Evolutionary conservation across 1,140 invertebrate genomes (phyloP), one percentile per base, ranked within the genome.

Genomic region (Brachionus plicatilis): DNA sequence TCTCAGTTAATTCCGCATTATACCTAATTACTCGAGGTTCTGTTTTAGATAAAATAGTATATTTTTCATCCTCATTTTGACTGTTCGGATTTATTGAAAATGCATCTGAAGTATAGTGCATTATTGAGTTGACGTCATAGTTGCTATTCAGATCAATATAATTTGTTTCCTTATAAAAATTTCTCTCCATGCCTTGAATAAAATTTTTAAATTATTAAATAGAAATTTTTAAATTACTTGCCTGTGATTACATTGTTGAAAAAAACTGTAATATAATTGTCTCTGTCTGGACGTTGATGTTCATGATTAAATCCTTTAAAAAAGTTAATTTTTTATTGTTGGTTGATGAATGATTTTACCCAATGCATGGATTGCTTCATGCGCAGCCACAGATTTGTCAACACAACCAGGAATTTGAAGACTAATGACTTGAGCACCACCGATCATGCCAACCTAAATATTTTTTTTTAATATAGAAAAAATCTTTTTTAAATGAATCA

Each of bases 91-190:
- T 53, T 17, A 2, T 17, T 3, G 93, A 93, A 88, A 95, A 95
- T 12, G 94, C 93, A 68, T 91, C 92, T 14, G 92, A 89, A 0
- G 93, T 94, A 86, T 95, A 95, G 87, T 95, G 94, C 94, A 95
- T 95, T 1, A 95, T 93, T 85, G 93, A 94, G 72, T 92, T 91
- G 86, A 93, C 94, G 88, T 95, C 94, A 85, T 94, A 94, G 0
- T 14, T 53, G 91, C 89, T 68, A 86, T 87, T 9, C 87, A 87
- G 14, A 27, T 17, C 29, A 20, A 41, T 24, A 24, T 37, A 56
- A 8, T 37, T 60, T 24, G 17, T 33, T 27, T 53, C 47, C 12
- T 53, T 53, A 53, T 53, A 0, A 53, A 53, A 53, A 53, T 53
- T 53, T 17, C 47, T 53, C 47, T 53, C 47, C 47, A 53, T 4